These are phyloP conservation scores for Macquaria ambigua DNA, from an alignment of 2,113 vertebrate genomes.

Conservation along the genomic window DNA sequence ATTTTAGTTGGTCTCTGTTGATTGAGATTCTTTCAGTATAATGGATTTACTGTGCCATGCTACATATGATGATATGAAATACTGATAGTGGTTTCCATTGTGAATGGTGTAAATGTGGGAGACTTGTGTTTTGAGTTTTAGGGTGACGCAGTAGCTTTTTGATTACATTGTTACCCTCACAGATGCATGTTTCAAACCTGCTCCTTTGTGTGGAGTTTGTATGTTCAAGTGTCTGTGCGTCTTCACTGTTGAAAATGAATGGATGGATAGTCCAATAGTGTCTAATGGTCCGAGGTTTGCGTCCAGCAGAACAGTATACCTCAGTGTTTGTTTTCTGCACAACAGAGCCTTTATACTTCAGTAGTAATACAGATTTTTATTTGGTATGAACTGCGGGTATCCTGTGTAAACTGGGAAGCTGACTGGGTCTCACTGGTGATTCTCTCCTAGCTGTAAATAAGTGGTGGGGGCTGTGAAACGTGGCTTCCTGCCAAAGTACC, in stretches of 20 bases:
- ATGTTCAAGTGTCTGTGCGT: not conserved
- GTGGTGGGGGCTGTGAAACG: constrained; percentile 66
- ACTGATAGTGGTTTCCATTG: not conserved
- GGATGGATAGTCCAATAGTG: too few relatives aligned
- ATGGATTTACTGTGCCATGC: not conserved
- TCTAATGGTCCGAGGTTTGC: not conserved
- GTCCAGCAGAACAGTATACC: not conserved
- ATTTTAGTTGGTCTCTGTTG: too few relatives aligned
- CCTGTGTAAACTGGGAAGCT: constrained; percentile 33
- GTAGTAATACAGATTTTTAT: not conserved
- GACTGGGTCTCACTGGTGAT: constrained; percentile 33
- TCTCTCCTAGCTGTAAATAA: constrained; percentile 44
- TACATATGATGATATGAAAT: not conserved
- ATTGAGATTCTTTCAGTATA: too few relatives aligned
- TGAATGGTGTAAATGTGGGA: not conserved
- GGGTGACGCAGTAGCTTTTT: not conserved
- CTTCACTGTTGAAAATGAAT: not conserved
- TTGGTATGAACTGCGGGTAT: constrained; percentile 4
- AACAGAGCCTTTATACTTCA: not conserved
- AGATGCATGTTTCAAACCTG: not conserved
- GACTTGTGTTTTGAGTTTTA: not conserved
- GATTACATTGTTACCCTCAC: not conserved
- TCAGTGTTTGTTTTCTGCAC: constrained; percentile 18
- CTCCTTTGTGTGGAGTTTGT: not conserved
- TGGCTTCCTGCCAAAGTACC: constrained; percentile 62